Base-by-base conservation (phyloP, 1,140 invertebrate species). In the Arion vulgaris region DNA sequence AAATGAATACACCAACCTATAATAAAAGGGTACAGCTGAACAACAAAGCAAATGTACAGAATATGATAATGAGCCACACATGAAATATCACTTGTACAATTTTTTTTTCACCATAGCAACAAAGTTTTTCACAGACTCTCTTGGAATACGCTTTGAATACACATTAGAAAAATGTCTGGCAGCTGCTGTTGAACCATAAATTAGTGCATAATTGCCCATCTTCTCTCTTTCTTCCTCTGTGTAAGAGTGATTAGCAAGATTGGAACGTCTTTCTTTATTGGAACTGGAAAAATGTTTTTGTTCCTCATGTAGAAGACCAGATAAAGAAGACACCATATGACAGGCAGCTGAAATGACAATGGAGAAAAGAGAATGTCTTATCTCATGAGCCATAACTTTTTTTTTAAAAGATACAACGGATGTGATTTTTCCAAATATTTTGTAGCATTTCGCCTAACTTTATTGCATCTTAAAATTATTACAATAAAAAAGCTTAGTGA, bases 261-360 rank as follows among this genome's bases (percentile, higher is more conserved):
- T 45, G n/a, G 68, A 17, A 19, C 68, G 68, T 32, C 68, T 69
- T 38, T 28, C 4, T 38, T 69, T 69, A 69, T 34, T 17, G 68
- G n/a, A 69, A 34, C 26, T n/a, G n/a, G 28, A 69, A 69, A 23
- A 19, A 23, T 1, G 1, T 5, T 69, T 69, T 36, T 69, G 68
- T 34, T 69, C 13, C n/a, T 28, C 68, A 38, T 34, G 32, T 34
- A 38, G 36, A 38, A 34, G 36, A 38, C n/a, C 68, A 69, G 68
- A 34, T 36, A 69, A 69, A 69, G 32, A 69, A 69, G 28, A 17
- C 68, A 36, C 19, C 68, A 69, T n/a, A 69, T 17, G 68, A 69
- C 68, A 69, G 68, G 68, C 68, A 69, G 68, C 68, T 69, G 68
- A 69, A 69, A 69, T 69, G n/a, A 34, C 28, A 69, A 36, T 69